Conservation (phyloP, 2,888 invertebrate genomes). For the Hirtodrosophila trivittata region DNA sequence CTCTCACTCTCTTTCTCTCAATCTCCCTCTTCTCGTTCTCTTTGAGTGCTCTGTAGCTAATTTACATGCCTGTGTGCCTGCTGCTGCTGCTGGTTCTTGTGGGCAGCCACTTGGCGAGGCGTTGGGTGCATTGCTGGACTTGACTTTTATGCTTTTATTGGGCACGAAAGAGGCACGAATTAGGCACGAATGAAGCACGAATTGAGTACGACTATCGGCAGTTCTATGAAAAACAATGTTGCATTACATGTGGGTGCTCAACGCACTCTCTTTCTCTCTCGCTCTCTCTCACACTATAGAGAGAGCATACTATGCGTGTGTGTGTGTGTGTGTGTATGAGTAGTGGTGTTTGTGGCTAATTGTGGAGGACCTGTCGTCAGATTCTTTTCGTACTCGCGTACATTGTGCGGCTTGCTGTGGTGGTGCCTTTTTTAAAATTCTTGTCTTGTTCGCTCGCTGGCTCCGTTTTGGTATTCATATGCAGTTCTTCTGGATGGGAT, state of each 20-base stretch:
- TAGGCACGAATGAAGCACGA: slow-evolving; percentile 18
- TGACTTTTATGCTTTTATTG: slow-evolving; percentile 68
- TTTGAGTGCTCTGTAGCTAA: slow-evolving; percentile 45
- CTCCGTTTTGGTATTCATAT: slow-evolving; percentile 54
- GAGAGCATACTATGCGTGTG: not conserved
- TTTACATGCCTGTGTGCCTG: slow-evolving; percentile 58
- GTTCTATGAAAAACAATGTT: slow-evolving; percentile 1
- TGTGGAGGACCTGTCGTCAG: slow-evolving; percentile 83
- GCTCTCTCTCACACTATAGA: not conserved
- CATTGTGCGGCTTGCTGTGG: too few relatives aligned
- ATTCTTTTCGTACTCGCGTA: slow-evolving; percentile 65
- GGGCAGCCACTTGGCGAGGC: slow-evolving; percentile 61
- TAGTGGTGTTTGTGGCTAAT: slow-evolving; percentile 69
- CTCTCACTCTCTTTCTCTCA: slow-evolving; percentile 9
- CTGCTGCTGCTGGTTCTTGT: slow-evolving; percentile 34
- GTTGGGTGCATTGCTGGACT: slow-evolving; percentile 73
- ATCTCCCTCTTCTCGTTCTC: not conserved
- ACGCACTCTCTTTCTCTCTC: slow-evolving; percentile 4
- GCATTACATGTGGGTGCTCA: slow-evolving; percentile 47
- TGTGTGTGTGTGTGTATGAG: not conserved
- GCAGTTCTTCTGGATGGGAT: slow-evolving; percentile 14
- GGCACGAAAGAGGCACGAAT: slow-evolving; percentile 7
- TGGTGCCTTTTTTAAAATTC: slow-evolving; percentile 74
- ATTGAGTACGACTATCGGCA: not conserved
- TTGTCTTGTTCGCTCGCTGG: slow-evolving; percentile 56